A percentile compares a stretch with the other conserved stretches of the same genome.
These are phyloP conservation scores for Endomychus coccineus DNA, from an alignment of 2,888 invertebrate species.

Conservation along the genomic window DNA sequence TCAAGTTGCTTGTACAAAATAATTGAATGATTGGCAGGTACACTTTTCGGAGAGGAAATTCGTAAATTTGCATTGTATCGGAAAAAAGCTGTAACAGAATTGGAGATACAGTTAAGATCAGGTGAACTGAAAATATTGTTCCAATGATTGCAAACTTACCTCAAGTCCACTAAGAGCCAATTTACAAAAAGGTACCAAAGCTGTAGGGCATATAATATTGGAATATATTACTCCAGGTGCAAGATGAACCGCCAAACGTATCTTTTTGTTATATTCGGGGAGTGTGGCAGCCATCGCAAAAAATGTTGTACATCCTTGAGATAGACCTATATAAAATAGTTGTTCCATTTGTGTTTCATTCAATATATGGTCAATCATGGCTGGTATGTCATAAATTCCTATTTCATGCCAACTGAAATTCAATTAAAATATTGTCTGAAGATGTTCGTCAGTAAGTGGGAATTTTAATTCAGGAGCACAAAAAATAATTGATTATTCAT, in stretches of 20 bases:
- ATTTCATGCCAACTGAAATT: conserved; percentile 71
- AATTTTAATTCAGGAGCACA: conserved; percentile 11
- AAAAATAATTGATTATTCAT: neutral
- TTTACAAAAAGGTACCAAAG: no score
- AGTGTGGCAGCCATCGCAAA: conserved; percentile 58
- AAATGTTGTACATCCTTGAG: conserved; percentile 63
- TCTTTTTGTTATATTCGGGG: conserved; percentile 59
- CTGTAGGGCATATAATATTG: no score
- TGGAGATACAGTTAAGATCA: no score
- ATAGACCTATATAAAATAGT: conserved; percentile 73
- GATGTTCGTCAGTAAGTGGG: neutral
- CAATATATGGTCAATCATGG: conserved; percentile 66
- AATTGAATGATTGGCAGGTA: no score
- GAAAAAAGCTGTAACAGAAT: no score
- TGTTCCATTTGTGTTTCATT: conserved; percentile 49
- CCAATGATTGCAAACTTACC: no score
- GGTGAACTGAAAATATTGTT: no score
- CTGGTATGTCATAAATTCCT: conserved; percentile 68
- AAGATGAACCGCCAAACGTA: conserved; percentile 55
- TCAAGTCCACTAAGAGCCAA: no score
- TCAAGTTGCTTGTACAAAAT: no score
- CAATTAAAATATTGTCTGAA: no score
- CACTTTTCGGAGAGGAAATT: no score
- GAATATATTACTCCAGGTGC: conserved; percentile 48
- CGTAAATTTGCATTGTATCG: no score